These are phyloP conservation scores for Sitta carolinensis DNA, from an alignment of 2,797 vertebrate species.

Conservation along the genomic window DNA sequence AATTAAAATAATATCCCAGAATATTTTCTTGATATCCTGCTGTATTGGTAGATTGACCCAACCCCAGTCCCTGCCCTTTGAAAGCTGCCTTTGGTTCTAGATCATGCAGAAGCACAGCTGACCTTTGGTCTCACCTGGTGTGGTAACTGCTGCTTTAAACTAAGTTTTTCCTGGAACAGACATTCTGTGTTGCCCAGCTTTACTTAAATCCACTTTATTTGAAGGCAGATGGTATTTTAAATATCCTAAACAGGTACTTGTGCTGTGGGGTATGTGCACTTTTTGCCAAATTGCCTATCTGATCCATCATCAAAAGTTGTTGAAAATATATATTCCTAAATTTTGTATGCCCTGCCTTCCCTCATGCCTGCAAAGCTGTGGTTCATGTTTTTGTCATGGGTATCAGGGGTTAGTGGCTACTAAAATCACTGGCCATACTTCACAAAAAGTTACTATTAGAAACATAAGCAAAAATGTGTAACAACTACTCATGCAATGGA, in stretches of 20 bases:
- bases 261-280: neutral
- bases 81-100: neutral
- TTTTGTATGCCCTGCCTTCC: neutral
- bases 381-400: neutral
- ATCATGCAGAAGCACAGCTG: neutral
- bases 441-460: neutral
- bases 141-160: neutral
- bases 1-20: neutral
- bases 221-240: neutral
- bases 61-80: neutral
- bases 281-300: neutral
- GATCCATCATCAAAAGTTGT: neutral
- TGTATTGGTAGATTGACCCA: neutral
- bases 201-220: neutral
- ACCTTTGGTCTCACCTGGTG: neutral
- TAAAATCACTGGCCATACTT: neutral
- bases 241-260: neutral
- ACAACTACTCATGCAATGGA: fast-evolving
- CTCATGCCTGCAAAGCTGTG: neutral
- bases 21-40: neutral
- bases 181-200: neutral
- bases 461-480: neutral
- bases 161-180: neutral
- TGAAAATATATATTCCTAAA: neutral
- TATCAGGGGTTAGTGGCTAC: neutral